Conservation (phyloP, 2,888 invertebrate genomes). For the Lochmaea capreae region DNA sequence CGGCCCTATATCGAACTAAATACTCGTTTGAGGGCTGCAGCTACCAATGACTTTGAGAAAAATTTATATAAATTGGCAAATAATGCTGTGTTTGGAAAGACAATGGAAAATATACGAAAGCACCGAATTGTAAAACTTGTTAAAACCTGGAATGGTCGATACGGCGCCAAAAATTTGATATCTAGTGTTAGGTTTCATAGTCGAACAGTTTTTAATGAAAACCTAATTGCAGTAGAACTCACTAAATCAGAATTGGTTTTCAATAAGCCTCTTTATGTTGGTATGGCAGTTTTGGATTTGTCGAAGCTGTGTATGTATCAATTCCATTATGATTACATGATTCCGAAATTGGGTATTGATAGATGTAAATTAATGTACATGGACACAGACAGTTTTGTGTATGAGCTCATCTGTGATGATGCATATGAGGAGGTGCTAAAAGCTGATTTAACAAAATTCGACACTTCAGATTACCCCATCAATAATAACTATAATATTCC, state of each 20-base stretch:
- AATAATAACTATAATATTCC: conserved; percentile 16
- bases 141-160: conserved; percentile 27
- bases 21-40: conserved; percentile 19
- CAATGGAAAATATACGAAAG: conserved; percentile 59
- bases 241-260: conserved; percentile 35
- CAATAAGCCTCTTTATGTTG: conserved; percentile 44
- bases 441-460: conserved; percentile 5
- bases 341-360: conserved; percentile 29
- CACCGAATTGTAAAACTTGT: conserved; percentile 55
- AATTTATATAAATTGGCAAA: conserved; percentile 18
- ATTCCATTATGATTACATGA: conserved; percentile 44
- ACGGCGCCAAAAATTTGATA: conserved; percentile 39
- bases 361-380: conserved; percentile 36
- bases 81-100: conserved; percentile 53
- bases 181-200: conserved; percentile 37
- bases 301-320: conserved; percentile 44
- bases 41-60: conserved; percentile 7
- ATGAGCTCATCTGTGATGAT: not conserved
- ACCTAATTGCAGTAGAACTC: conserved; percentile 38
- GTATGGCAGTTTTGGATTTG: conserved; percentile 44
- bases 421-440: not conserved
- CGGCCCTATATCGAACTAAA: conserved; percentile 22
- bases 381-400: conserved; percentile 30
- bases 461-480: not conserved
- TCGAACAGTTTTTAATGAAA: conserved; percentile 37